A percentile compares a stretch with the other conserved stretches of the same genome.
Evolutionary conservation across 2,888 invertebrate genomes (phyloP).

Genomic region (Drosophila mercatorum): DNA sequence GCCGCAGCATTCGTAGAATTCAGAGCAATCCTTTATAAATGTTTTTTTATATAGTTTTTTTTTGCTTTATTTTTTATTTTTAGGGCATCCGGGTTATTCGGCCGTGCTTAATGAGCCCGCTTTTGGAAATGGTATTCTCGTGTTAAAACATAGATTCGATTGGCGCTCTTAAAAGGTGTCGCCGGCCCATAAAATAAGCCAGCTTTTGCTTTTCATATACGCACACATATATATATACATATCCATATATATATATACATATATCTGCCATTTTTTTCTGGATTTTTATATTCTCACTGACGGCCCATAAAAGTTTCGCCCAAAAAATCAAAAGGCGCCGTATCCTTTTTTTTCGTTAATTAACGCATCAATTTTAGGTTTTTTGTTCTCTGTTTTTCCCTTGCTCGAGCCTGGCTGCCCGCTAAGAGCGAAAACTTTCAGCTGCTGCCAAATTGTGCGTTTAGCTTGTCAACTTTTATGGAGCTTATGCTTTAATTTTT

Average conservation of each 20-base stretch:
- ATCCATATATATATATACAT: not conserved
- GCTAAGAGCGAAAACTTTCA: slow-evolving; percentile 41
- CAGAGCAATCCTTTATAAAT: slow-evolving; percentile 43
- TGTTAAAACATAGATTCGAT: slow-evolving; percentile 81
- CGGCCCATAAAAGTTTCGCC: slow-evolving; percentile 65
- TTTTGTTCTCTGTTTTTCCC: not conserved
- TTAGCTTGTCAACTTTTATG: slow-evolving; percentile 60
- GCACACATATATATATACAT: not conserved
- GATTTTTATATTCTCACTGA: slow-evolving; percentile 11
- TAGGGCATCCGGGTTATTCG: slow-evolving; percentile 47
- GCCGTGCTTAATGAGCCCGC: slow-evolving; percentile 72
- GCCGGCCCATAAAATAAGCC: slow-evolving; percentile 63
- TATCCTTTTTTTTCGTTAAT: slow-evolving; percentile 66
- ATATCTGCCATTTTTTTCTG: slow-evolving; percentile 8
- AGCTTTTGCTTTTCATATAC: slow-evolving; percentile 20
- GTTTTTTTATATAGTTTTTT: slow-evolving; percentile 10
- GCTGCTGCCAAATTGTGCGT: slow-evolving; percentile 63
- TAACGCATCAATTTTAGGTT: slow-evolving; percentile 53
- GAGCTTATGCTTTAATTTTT: slow-evolving; percentile 57
- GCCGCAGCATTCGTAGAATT: slow-evolving; percentile 73
- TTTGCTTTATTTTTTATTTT: slow-evolving; percentile 17
- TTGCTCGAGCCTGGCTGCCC: slow-evolving; percentile 3
- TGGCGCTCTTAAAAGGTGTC: slow-evolving; percentile 80
- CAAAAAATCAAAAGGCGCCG: slow-evolving; percentile 69
- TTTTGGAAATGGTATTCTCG: slow-evolving; percentile 77